Percentiles rank a stretch among this genome's conserved stretches.
phyloP scores from a whole-genome alignment of 2,797 vertebrate species.

The Mycteria americana region DNA sequence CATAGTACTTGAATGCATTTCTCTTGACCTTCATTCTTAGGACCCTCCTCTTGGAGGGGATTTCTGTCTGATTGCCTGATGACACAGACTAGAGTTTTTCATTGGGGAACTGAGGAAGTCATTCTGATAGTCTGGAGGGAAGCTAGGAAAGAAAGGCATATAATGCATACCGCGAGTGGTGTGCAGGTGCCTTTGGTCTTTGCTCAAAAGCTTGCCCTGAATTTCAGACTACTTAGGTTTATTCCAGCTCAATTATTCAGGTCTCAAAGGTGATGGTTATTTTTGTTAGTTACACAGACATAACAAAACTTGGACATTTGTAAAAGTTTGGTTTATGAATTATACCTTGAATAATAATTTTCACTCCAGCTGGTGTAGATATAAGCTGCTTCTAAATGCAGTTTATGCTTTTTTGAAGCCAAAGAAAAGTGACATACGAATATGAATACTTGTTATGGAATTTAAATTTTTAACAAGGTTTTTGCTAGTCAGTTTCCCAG shows the following conservation, averaged over 20 bases:
- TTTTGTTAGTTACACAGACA: not conserved
- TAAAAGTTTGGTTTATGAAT: not conserved
- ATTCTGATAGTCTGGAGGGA: not conserved
- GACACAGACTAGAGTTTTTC: not conserved
- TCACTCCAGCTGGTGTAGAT: not conserved
- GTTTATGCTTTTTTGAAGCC: not conserved
- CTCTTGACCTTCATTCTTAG: not conserved
- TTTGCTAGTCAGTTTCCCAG: not conserved
- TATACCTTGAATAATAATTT: not conserved
- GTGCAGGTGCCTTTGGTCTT: not conserved
- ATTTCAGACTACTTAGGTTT: not conserved
- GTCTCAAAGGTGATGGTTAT: not conserved
- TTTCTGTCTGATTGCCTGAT: not conserved
- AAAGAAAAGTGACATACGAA: not conserved
- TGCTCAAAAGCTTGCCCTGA: not conserved
- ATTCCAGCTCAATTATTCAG: not conserved
- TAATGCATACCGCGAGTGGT: rapidly evolving
- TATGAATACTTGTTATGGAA: not conserved
- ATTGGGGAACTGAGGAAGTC: not conserved
- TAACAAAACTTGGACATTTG: not conserved
- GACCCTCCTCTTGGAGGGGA: not conserved
- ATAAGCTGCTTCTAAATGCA: not conserved
- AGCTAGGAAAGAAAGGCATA: not conserved
- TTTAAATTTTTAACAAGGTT: not conserved
- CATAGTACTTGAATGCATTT: not conserved